Conservation (phyloP, 2,888 invertebrate genomes). For the Microctonus brassicae region DNA sequence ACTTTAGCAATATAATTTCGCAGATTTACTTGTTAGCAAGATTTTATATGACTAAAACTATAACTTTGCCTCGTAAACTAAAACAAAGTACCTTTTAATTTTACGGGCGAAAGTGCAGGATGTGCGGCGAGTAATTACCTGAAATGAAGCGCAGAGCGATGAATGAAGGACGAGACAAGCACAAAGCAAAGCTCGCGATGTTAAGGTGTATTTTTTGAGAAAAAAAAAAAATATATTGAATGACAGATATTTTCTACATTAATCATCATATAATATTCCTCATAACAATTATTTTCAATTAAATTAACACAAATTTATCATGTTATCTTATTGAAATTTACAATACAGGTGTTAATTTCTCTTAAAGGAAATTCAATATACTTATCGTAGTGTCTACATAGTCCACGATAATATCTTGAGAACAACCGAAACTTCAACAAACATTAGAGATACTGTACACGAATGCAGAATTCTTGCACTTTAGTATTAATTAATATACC, state of each 20-base stretch:
- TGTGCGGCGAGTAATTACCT: conserved; percentile 45
- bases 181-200: conserved; percentile 28
- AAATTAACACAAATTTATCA: no score
- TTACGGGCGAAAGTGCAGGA: conserved; percentile 38
- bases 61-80: conserved; percentile 43
- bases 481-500: no score
- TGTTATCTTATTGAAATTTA: no score
- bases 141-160: conserved; percentile 42
- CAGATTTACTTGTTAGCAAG: conserved; percentile 45
- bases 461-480: not conserved
- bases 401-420: conserved; percentile 1
- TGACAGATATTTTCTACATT: no score
- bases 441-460: not conserved
- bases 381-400: not conserved
- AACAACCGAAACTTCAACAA: not conserved
- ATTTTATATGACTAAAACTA: conserved; percentile 38
- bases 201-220: no score
- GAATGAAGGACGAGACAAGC: not conserved
- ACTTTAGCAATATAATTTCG: conserved; percentile 30
- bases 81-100: conserved; percentile 44
- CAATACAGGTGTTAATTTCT: not conserved
- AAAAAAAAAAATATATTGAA: no score
- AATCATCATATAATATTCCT: no score
- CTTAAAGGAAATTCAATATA: not conserved
- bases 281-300: no score